Percentiles rank a stretch among this genome's conserved stretches.
Conservation (phyloP, 1,140 invertebrate genomes). For the Caerostris extrusa region DNA sequence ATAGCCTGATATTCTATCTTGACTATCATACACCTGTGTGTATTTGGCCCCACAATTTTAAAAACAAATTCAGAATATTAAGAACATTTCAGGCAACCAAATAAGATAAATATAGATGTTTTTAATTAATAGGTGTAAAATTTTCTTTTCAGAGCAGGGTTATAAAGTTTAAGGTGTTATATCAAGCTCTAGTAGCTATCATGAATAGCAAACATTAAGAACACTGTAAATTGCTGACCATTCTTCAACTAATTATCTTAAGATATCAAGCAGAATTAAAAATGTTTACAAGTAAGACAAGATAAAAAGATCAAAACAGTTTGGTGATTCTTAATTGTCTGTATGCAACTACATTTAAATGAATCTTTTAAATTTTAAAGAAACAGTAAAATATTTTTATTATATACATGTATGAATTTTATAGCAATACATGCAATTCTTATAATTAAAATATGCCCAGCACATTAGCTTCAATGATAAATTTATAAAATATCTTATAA, state of each 20-base stretch:
- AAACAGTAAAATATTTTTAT: conserved; percentile 5
- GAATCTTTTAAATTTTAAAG: not conserved
- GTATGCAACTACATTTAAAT: not conserved
- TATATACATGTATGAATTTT: conserved; percentile 43
- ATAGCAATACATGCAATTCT: not conserved
- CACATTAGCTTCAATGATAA: conserved; percentile 33
- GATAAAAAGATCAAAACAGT: not conserved
- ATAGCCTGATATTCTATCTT: conserved; percentile 21
- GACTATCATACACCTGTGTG: conserved; percentile 56
- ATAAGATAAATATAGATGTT: not conserved
- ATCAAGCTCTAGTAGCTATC: too few relatives aligned
- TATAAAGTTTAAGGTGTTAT: too few relatives aligned
- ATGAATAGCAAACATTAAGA: too few relatives aligned
- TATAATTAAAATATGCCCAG: conserved; percentile 58
- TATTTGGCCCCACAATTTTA: conserved; percentile 63
- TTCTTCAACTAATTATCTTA: too few relatives aligned
- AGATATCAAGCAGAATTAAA: not conserved
- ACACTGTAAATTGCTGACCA: too few relatives aligned
- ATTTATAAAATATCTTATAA: conserved; percentile 41
- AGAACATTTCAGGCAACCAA: not conserved
- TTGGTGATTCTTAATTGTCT: not conserved
- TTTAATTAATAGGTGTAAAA: not conserved
- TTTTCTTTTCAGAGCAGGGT: too few relatives aligned
- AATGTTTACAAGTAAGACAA: not conserved
- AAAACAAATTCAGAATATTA: conserved; percentile 5